phyloP scores from a whole-genome alignment of 2,113 vertebrate genomes.

The Rhynchomys soricoides region DNA sequence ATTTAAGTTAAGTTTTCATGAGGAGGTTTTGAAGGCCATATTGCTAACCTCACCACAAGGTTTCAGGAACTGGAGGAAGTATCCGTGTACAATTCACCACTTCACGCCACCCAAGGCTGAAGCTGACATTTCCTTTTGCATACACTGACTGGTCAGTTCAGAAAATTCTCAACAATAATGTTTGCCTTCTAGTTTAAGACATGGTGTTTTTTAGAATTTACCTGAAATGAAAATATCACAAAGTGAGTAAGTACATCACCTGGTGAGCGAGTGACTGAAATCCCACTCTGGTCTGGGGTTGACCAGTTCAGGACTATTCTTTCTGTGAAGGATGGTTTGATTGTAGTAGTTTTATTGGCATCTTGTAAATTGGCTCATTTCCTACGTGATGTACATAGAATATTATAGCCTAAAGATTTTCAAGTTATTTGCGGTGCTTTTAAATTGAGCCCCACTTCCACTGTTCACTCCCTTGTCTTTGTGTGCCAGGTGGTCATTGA shows the following conservation, averaged over 20 bases:
- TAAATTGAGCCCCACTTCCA: conserved; percentile 74
- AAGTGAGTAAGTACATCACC: conserved; percentile 13
- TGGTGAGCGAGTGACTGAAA: conserved; percentile 65
- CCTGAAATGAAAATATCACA: conserved; percentile 71
- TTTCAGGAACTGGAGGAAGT: conserved; percentile 45
- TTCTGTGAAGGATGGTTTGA: background rate
- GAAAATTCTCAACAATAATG: conserved; percentile 28
- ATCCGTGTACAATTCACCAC: conserved; percentile 51
- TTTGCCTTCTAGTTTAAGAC: conserved; percentile 64
- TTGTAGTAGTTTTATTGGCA: background rate
- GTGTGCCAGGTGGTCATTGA: conserved; percentile 80
- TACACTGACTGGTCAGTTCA: conserved; percentile 48
- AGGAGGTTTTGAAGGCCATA: conserved; percentile 55
- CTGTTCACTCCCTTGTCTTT: conserved; percentile 76
- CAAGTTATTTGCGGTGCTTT: conserved; percentile 40
- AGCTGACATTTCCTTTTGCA: conserved; percentile 58
- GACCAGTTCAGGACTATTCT: background rate
- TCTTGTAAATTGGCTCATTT: conserved; percentile 65
- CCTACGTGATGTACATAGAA: conserved; percentile 42
- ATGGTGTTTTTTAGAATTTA: conserved; percentile 28
- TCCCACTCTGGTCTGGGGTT: background rate
- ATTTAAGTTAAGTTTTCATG: conserved; percentile 79
- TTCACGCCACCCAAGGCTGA: conserved; percentile 29
- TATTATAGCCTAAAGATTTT: conserved; percentile 76
- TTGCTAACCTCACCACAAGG: background rate